These are phyloP conservation scores for Protodeltote pygarga DNA, from an alignment of 2,888 invertebrate genomes.

Conservation along the genomic window DNA sequence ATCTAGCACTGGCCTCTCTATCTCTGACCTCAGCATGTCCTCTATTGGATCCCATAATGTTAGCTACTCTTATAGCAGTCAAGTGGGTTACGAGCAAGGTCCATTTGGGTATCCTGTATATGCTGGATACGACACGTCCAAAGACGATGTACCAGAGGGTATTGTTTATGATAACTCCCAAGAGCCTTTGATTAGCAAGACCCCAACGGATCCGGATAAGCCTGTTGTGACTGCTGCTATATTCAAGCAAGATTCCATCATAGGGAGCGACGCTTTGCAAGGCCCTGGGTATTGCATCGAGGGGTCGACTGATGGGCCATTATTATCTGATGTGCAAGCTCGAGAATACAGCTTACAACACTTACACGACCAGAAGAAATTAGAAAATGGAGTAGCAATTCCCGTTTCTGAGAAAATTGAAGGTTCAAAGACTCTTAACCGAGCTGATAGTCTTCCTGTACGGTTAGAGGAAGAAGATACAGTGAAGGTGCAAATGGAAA, in stretches of 20 bases:
- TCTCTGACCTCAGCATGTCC: constrained; percentile 92
- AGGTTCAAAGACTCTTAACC: constrained; percentile 79
- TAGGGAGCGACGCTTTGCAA: constrained; percentile 76
- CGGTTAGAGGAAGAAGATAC: constrained; percentile 81
- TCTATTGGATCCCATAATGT: constrained; percentile 91
- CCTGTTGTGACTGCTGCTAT: constrained; percentile 91
- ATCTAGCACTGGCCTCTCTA: constrained; percentile 92
- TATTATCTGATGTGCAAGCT: constrained; percentile 83
- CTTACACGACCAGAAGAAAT: constrained; percentile 75
- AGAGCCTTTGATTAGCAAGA: constrained; percentile 82
- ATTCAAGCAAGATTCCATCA: constrained; percentile 88
- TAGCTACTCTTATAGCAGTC: constrained; percentile 93
- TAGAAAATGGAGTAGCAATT: constrained; percentile 76
- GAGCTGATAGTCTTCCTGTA: constrained; percentile 86
- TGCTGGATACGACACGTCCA: constrained; percentile 85
- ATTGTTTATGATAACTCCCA: constrained; percentile 78
- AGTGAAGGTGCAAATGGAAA: constrained; percentile 64
- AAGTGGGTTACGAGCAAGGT: constrained; percentile 91
- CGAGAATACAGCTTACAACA: constrained; percentile 79
- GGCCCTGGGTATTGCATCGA: constrained; percentile 82
- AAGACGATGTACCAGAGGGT: constrained; percentile 68
- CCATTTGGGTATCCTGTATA: constrained; percentile 90
- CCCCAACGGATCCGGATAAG: constrained; percentile 85
- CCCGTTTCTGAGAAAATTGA: constrained; percentile 70
- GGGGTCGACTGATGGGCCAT: constrained; percentile 82